Conservation (phyloP, 1,140 invertebrate species). For the Coenobita brevimanus region DNA sequence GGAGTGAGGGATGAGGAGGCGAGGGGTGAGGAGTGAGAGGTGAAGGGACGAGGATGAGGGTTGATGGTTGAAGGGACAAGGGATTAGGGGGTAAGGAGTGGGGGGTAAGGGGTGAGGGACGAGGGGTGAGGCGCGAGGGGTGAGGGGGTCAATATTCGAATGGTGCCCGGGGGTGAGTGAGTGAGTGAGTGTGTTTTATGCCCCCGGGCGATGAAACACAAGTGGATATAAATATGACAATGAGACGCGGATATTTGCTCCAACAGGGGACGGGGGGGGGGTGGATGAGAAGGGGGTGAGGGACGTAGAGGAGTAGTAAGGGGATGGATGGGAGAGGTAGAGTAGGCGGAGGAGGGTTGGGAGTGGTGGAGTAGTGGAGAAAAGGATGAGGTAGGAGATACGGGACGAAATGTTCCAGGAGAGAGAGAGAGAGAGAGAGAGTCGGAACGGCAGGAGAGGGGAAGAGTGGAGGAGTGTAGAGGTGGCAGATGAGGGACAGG, state of each 20-base stretch:
- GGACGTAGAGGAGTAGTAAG: background rate
- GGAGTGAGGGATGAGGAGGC: too few species aligned
- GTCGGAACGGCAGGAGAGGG: background rate
- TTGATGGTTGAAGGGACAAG: too few species aligned
- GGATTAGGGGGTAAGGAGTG: too few species aligned
- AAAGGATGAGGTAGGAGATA: background rate
- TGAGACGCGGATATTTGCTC: slow-evolving; percentile 54
- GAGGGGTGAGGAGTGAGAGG: too few species aligned
- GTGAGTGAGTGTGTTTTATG: slow-evolving; percentile 49
- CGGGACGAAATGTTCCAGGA: background rate
- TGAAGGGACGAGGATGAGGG: too few species aligned
- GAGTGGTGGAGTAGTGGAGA: background rate
- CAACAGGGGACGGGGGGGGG: slow-evolving; percentile 6
- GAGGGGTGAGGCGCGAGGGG: background rate
- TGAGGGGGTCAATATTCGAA: slow-evolving; percentile 54
- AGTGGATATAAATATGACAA: slow-evolving; percentile 66
- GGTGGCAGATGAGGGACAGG: too few species aligned
- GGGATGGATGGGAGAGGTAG: background rate
- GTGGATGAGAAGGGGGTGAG: too few species aligned
- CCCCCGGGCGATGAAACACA: slow-evolving; percentile 47
- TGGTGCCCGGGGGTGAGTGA: too few species aligned
- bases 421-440: background rate
- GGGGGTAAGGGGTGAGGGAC: too few species aligned
- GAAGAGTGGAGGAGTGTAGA: too few species aligned
- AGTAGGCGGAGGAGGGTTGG: background rate